A percentile compares a stretch with the other conserved stretches of the same genome.
Evolutionary conservation across 2,888 invertebrate species (phyloP).

Genomic region (Cheilosia impressa): DNA sequence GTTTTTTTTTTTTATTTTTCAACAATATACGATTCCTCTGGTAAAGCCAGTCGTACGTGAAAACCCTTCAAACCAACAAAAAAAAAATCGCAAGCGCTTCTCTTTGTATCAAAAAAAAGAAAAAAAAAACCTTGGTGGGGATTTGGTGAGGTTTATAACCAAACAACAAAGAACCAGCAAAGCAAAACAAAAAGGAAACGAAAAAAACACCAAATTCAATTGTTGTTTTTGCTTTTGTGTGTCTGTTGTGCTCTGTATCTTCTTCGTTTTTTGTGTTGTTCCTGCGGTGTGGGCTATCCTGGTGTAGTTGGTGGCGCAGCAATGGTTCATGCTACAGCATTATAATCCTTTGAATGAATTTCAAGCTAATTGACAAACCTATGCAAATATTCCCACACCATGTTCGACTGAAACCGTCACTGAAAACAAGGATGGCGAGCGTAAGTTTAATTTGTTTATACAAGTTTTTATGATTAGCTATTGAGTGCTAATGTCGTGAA

Average conservation of each 20-base stretch:
- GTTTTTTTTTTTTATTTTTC: slow-evolving; percentile 51
- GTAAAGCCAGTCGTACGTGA: not conserved
- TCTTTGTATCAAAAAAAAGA: slow-evolving; percentile 12
- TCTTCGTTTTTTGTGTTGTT: not conserved
- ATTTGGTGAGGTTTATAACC: slow-evolving; percentile 25
- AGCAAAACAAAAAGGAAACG: not conserved
- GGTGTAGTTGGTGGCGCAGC: not conserved
- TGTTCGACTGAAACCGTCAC: slow-evolving; percentile 18
- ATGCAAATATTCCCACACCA: slow-evolving; percentile 58
- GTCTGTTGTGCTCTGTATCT: slow-evolving; percentile 13
- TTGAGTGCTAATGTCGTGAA: slow-evolving; percentile 22
- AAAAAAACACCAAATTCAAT: slow-evolving; percentile 41
- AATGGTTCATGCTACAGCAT: not conserved
- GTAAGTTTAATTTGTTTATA: slow-evolving; percentile 36
- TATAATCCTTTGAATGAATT: slow-evolving; percentile 54
- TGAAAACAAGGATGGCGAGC: slow-evolving; percentile 4
- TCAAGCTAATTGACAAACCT: slow-evolving; percentile 64
- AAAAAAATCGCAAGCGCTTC: slow-evolving; percentile 18
- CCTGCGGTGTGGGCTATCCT: slow-evolving; percentile 13
- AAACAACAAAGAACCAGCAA: slow-evolving; percentile 34
- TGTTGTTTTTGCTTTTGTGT: slow-evolving; percentile 16
- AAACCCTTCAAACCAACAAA: not conserved
- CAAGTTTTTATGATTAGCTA: slow-evolving; percentile 21
- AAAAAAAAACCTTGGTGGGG: slow-evolving; percentile 11
- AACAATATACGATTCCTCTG: slow-evolving; percentile 19